Conservation (phyloP, 2,888 invertebrate species). For the Lasioglossum leucozonium region DNA sequence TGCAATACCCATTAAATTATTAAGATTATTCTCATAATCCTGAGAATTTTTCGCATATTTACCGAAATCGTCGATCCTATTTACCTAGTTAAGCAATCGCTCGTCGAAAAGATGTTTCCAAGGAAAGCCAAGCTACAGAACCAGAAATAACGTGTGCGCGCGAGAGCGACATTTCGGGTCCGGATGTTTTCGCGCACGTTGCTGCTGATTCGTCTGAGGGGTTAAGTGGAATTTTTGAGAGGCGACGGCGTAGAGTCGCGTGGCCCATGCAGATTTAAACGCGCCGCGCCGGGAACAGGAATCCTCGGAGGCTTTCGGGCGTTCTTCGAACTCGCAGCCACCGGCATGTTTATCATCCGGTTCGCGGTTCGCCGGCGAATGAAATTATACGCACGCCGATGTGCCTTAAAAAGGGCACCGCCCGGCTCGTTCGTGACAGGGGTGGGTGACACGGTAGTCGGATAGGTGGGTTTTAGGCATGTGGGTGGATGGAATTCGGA, state of each 20-base stretch:
- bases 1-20: no score
- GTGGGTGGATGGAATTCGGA: constrained; percentile 52
- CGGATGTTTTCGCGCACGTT: neutral
- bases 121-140: neutral
- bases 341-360: constrained; percentile 80
- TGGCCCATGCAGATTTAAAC: constrained; percentile 56
- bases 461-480: constrained; percentile 24
- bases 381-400: constrained; percentile 78
- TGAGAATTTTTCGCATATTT: no score
- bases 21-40: no score
- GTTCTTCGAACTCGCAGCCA: constrained; percentile 58
- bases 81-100: no score
- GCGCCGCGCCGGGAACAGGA: constrained; percentile 8
- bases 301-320: constrained; percentile 13
- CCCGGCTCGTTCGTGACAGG: constrained; percentile 26
- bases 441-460: constrained; percentile 18
- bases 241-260: neutral
- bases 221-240: constrained; percentile 18
- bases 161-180: neutral
- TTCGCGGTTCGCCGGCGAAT: constrained; percentile 72
- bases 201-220: neutral
- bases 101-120: neutral
- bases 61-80: no score
- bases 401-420: constrained; percentile 73
- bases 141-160: neutral